Evolutionary conservation across 2,797 vertebrate species (phyloP), one percentile per base, ranked within the genome.

Genomic region (Dromococcyx pavoninus): DNA sequence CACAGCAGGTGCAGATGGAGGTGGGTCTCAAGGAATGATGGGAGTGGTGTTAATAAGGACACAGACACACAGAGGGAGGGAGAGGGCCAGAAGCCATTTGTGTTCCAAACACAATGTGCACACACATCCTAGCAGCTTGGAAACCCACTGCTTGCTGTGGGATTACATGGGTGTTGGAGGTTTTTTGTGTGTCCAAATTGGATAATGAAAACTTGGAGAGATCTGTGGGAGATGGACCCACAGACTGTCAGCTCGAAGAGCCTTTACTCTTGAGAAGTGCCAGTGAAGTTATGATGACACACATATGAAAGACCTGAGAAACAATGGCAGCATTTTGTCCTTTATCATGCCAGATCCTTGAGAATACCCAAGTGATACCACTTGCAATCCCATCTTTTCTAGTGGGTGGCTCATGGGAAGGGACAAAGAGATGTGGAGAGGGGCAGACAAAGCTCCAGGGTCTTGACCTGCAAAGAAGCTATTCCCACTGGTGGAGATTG

Each of bases 1-100:
- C 48, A 6, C 0, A 0, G 71, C 39, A 41, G 1, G 1, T 5
- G n/a, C 0, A 0, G 80, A 3, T 9, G 48, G 62, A 67, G 35
- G 50, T 27, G 58, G 39, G 30, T 64, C 32, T 53, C 32, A 3
- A 50, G n/a, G 54, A 72, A 13, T 0, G 8, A 19, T 3, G 2
- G 1, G 18, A 35, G 33, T 0, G 0, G 15, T 39, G 13, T 39
- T 48, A 22, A 6, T 0, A 1, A 4, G 56, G 39, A 39, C 35
- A 37, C 3, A 33, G 56, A 32, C 24, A 16, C 14, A 1, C 0
- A 32, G 37, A 25, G 15, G 44, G 18, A 46, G 44, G 44, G 44
- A 46, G 44, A 46, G 19, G 44, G 44, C 44, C 44, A 46, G 44
- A 46, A 85, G 6, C 22, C 17, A 5, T 32, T 44, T 53, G 27